Evolutionary conservation across 2,888 invertebrate genomes (phyloP), one percentile per base, ranked within the genome.

Genomic region (Microchrysa polita): DNA sequence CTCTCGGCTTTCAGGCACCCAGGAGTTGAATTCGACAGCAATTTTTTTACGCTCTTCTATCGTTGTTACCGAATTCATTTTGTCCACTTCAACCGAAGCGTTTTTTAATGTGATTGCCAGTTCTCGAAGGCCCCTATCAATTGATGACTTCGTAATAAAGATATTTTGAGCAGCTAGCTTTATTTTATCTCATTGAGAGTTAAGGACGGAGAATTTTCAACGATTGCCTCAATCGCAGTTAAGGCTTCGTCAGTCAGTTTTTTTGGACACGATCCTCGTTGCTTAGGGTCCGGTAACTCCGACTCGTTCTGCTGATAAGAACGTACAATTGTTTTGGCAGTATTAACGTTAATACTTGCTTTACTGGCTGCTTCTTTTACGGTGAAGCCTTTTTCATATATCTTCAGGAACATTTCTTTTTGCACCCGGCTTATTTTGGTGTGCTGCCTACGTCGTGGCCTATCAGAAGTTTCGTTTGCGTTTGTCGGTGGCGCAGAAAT

Each of bases 1-100:
- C 34, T 67, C 53, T 57, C 34, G 55, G 20, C 18, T 20, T 7
- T 55, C 18, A 5, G 73, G 73, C 4, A 55, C 55, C 55, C 1
- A 20, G 5, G 55, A 18, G 4, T 20, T 20, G 20, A 55, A 16
- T 2, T 55, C 55, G 5, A 55, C 2, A 16, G 48, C 5, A 48
- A 48, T 2, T n/a, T 48, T 4, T 10, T 12, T 48, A n/a, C 48
- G 48, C 16, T 10, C 4, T 48, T 48, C 14, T 48, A 48, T n/a
- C 12, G 48, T 2, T 4, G 2, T 4, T n/a, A 4, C 48, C 4
- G 48, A 48, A n/a, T 48, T 48, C 48, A 48, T 5, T 2, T n/a
- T 4, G 2, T 48, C 16, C 48, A 48, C 14, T n/a, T 48, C 16
- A 48, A 48, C 16, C 5, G 10, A n/a, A 12, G 48, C 48, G 12